A percentile compares a stretch with the other conserved stretches of the same genome.
These are phyloP conservation scores for Scaptodrosophila lebanonensis DNA, from an alignment of 1,140 invertebrate genomes.

Conservation along the genomic window DNA sequence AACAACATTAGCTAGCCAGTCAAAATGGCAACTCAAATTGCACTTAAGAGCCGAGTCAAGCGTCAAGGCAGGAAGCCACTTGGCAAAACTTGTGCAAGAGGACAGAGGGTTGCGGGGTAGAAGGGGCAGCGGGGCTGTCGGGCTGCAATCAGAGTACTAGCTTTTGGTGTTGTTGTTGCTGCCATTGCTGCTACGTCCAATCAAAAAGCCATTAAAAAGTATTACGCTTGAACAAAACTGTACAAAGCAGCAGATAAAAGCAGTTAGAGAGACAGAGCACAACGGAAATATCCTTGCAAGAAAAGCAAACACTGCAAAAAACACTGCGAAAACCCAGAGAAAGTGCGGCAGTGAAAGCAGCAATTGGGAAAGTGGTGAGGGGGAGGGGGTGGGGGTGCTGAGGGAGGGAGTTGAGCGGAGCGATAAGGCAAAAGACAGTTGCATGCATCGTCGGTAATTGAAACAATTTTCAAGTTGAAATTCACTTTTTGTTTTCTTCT, in stretches of 20 bases:
- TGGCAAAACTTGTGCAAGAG: conserved; percentile 49
- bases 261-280: conserved; percentile 39
- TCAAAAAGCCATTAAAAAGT: conserved; percentile 77
- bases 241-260: conserved; percentile 69
- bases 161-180: conserved; percentile 19
- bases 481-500: conserved; percentile 23
- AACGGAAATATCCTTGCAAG: not conserved
- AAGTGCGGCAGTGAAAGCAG: not conserved
- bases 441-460: conserved; percentile 39
- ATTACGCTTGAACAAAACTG: conserved; percentile 74
- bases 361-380: conserved; percentile 3
- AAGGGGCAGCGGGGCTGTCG: too few relatives aligned
- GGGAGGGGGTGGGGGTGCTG: not conserved
- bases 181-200: conserved; percentile 53
- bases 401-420: not conserved
- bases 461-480: conserved; percentile 46
- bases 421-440: conserved; percentile 7
- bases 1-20: conserved; percentile 21
- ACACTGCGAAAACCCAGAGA: not conserved
- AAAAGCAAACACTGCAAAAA: conserved; percentile 3
- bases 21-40: conserved; percentile 72
- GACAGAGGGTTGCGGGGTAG: conserved; percentile 7
- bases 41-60: conserved; percentile 72
- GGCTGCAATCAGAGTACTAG: too few relatives aligned
- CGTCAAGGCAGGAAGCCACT: conserved; percentile 68